Base-by-base conservation (phyloP, 2,113 vertebrate species). In the Albula glossodonta region DNA sequence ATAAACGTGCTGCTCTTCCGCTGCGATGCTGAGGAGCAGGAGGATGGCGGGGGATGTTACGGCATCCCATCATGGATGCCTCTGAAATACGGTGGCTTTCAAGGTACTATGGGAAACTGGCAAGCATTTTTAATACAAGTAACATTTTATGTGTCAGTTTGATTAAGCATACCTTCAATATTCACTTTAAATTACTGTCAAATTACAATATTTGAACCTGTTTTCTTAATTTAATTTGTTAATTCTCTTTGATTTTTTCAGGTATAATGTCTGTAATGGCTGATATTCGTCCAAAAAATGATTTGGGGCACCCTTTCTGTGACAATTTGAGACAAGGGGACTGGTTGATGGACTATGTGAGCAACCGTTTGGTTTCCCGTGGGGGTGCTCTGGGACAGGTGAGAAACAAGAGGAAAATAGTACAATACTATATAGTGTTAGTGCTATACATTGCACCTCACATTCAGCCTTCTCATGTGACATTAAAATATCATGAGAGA, bases 341-440 rank as follows among this genome's bases (percentile, higher is more conserved):
- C 90, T 99, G 98, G 98, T 97, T 99, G 94, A 97, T 99, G 0
- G 97, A 99, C 84, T 99, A 97, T 63, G 95, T 98, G 82, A 96
- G 95, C 90, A 95, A 94, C 86, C 96, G 98, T 53, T 96, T 99
- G 81, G 90, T 96, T 63, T 91, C 94, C 9, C 94, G 92, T 86
- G 94, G 96, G 11, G 98, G 97, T 86, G 88, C 95, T 11, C 93
- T 98, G 91, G 93, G 93, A 51, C 96, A 98, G 93, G 98, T 98
- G 83, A 86, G 87, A 84, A 7, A 9, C 5, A 8, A 22, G n/a
- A n/a, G 70, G 31, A 22, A 66, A 66, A 66, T 66, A 9, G 6
- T 5, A 5, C 19, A 9, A 5, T 22, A 9, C 15, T 22, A 41
- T 41, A 41, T 41, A 41, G 17, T 5, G 60, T 1, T 66, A 8